phyloP scores from a whole-genome alignment of 2,888 invertebrate genomes.

The Campoplex capitator region DNA sequence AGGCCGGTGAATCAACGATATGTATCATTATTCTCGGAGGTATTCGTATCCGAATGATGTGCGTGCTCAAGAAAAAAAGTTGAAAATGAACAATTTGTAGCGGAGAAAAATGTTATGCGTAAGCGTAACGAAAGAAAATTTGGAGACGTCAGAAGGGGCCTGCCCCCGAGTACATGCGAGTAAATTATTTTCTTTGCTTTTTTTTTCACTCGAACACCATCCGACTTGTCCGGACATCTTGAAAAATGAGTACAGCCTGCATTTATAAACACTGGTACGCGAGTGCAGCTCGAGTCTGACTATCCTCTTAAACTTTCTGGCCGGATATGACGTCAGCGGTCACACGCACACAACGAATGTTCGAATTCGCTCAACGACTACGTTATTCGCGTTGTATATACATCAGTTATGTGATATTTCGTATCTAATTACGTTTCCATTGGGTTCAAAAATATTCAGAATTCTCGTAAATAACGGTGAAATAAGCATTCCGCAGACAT shows the following conservation, averaged over 20 bases:
- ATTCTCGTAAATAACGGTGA: not conserved
- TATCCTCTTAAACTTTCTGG: constrained; percentile 42
- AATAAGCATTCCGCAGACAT: not conserved
- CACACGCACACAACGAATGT: constrained; percentile 66
- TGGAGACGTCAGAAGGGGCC: constrained; percentile 54
- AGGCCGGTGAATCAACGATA: constrained; percentile 35
- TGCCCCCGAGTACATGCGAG: not conserved
- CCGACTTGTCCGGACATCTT: constrained; percentile 47
- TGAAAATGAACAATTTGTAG: constrained; percentile 4
- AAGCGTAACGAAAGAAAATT: constrained; percentile 57
- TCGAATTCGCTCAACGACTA: constrained; percentile 31
- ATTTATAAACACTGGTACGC: constrained; percentile 7
- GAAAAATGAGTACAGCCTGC: constrained; percentile 39
- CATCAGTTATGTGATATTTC: not conserved
- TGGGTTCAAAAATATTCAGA: not conserved
- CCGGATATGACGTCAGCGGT: constrained; percentile 69
- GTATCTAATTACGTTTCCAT: not conserved
- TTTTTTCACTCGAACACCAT: constrained; percentile 22
- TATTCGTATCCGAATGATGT: constrained; percentile 15
- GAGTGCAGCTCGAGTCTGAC: not conserved
- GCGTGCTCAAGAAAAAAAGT: constrained; percentile 4
- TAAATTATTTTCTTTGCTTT: constrained; percentile 14
- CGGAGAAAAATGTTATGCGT: constrained; percentile 5
- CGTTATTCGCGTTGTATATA: not conserved
- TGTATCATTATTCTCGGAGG: constrained; percentile 49